Conservation (phyloP, 2,797 vertebrate species). For the Tenualosa ilisha region DNA sequence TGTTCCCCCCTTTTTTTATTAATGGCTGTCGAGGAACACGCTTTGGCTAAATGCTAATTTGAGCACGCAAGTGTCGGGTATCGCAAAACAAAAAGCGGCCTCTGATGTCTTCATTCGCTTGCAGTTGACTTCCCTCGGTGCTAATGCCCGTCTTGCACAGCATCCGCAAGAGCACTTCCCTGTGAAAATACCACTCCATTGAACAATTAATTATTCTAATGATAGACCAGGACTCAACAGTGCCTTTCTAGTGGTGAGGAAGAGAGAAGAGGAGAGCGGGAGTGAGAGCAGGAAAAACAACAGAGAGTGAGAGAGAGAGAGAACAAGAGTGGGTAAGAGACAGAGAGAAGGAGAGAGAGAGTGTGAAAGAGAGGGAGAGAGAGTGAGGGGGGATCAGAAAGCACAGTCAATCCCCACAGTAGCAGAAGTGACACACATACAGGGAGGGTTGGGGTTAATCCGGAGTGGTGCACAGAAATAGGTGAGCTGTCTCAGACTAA, state of each 20-base stretch:
- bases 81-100: constrained; percentile 62
- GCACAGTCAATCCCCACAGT: constrained; percentile 29
- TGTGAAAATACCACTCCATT: constrained; percentile 73
- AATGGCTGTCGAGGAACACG: constrained; percentile 33
- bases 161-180: constrained; percentile 69
- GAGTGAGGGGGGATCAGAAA: constrained; percentile 28
- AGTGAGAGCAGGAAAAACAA: background rate
- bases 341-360: constrained; percentile 23
- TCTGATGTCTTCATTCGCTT: constrained; percentile 60
- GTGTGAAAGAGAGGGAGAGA: background rate
- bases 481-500: constrained; percentile 40
- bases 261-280: background rate
- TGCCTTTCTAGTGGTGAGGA: constrained; percentile 60
- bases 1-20: constrained; percentile 41
- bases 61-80: constrained; percentile 45
- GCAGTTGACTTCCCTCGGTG: constrained; percentile 63
- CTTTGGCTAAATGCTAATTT: constrained; percentile 49
- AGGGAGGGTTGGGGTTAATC: constrained; percentile 46
- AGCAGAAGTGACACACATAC: constrained; percentile 50
- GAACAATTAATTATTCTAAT: constrained; percentile 81
- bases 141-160: constrained; percentile 64
- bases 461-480: constrained; percentile 41
- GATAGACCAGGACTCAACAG: constrained; percentile 67
- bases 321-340: background rate
- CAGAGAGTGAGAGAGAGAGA: background rate